A percentile compares a stretch with the other conserved stretches of the same genome.
Evolutionary conservation across 2,797 vertebrate genomes (phyloP).

Genomic region (Hoplostethus atlanticus): DNA sequence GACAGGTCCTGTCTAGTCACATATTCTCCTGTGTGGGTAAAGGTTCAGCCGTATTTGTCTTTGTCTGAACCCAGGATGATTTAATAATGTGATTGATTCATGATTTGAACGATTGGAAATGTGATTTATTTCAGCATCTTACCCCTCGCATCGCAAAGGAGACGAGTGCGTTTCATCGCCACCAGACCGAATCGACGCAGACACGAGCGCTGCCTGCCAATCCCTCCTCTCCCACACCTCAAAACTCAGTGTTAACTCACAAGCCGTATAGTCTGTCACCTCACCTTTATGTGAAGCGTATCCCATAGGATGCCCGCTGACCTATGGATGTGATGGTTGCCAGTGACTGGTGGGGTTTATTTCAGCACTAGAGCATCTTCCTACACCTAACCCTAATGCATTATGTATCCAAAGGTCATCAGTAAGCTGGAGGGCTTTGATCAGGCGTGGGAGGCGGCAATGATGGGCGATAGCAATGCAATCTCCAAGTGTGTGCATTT

Average conservation of each 20-base stretch:
- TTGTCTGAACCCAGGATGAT: neutral
- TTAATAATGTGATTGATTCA: neutral
- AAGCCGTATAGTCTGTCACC: neutral
- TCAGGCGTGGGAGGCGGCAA: neutral
- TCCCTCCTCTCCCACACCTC: neutral
- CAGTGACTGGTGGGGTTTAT: too few relatives aligned
- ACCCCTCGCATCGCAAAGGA: neutral
- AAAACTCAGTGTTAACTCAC: neutral
- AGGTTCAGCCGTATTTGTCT: too few relatives aligned
- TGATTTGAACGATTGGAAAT: neutral
- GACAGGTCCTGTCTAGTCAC: neutral
- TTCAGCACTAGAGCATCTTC: too few relatives aligned
- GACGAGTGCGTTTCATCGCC: neutral
- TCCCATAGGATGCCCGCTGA: neutral
- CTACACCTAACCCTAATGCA: neutral
- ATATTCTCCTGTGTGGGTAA: neutral
- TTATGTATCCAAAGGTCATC: neutral
- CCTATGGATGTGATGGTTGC: neutral
- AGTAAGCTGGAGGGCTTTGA: neutral
- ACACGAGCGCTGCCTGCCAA: neutral
- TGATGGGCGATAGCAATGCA: neutral
- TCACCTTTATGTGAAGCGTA: neutral
- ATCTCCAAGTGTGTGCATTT: neutral
- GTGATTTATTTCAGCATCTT: neutral
- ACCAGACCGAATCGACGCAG: conserved; percentile 3